A percentile compares a stretch with the other conserved stretches of the same genome.
Conservation (phyloP, 2,113 vertebrate species). For the Saguinus midas region DNA sequence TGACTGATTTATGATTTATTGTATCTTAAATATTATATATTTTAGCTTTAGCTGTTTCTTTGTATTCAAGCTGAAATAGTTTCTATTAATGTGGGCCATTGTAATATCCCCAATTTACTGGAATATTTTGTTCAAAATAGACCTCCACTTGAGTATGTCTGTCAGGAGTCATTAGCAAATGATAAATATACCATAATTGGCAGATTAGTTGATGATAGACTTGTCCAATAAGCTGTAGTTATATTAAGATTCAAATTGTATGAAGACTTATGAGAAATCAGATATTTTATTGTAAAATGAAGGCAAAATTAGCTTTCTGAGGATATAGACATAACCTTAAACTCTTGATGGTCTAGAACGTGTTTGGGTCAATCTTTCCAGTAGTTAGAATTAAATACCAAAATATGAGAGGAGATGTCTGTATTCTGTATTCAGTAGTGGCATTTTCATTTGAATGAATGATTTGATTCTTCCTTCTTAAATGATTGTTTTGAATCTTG, state of each 20-base stretch:
- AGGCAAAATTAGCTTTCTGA: slow-evolving; percentile 35
- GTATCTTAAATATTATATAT: slow-evolving; percentile 31
- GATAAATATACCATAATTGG: slow-evolving; percentile 52
- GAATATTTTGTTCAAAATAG: slow-evolving; percentile 45
- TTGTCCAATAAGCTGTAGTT: slow-evolving; percentile 7
- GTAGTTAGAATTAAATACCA: background rate
- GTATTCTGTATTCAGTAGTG: background rate
- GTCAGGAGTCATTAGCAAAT: slow-evolving; percentile 48
- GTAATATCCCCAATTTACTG: slow-evolving; percentile 18
- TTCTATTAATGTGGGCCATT: slow-evolving; percentile 32
- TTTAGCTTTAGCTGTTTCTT: slow-evolving; percentile 36
- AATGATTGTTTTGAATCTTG: background rate
- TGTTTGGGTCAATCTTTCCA: background rate
- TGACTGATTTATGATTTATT: background rate
- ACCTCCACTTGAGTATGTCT: slow-evolving; percentile 28
- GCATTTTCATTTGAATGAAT: background rate
- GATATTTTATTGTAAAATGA: slow-evolving; percentile 34
- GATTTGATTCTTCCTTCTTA: slow-evolving; percentile 33
- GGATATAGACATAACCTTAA: background rate
- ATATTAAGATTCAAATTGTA: background rate
- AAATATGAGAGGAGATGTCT: background rate
- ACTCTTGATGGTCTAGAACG: background rate
- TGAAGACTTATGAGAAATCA: background rate
- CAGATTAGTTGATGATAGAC: slow-evolving; percentile 51
- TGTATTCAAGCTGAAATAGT: slow-evolving; percentile 35